phyloP scores from a whole-genome alignment of 2,113 vertebrate genomes.

The Nymphicus hollandicus region DNA sequence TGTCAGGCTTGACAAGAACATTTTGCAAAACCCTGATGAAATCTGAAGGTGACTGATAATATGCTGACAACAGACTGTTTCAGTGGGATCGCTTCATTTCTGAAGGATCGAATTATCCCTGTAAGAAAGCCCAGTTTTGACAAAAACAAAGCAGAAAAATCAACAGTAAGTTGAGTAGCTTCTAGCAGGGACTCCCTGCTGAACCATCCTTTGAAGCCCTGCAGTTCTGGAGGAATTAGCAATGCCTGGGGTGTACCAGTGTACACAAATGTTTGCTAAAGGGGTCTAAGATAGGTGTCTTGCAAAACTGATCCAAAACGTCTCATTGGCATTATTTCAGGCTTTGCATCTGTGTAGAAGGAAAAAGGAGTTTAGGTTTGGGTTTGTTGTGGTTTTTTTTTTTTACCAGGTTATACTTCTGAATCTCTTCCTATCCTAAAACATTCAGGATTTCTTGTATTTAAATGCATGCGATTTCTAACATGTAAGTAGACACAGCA shows the following conservation, averaged over 20 bases:
- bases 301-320: background rate
- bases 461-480: background rate
- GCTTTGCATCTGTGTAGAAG: background rate
- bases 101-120: conserved; percentile 5
- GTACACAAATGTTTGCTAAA: background rate
- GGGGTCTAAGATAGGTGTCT: background rate
- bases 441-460: background rate
- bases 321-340: background rate
- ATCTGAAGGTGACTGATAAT: background rate
- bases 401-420: background rate
- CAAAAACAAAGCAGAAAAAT: background rate
- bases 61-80: background rate
- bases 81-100: background rate
- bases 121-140: background rate
- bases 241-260: background rate
- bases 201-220: background rate
- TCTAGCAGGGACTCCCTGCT: background rate
- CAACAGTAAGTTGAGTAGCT: background rate
- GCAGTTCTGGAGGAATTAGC: background rate
- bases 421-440: background rate
- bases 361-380: background rate
- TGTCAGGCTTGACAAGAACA: conserved; percentile 3
- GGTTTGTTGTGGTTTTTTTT: background rate
- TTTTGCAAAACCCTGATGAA: background rate
- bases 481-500: background rate